Evolutionary conservation across 2,797 vertebrate genomes (phyloP).

Genomic region (Ctenopoma multispine): DNA sequence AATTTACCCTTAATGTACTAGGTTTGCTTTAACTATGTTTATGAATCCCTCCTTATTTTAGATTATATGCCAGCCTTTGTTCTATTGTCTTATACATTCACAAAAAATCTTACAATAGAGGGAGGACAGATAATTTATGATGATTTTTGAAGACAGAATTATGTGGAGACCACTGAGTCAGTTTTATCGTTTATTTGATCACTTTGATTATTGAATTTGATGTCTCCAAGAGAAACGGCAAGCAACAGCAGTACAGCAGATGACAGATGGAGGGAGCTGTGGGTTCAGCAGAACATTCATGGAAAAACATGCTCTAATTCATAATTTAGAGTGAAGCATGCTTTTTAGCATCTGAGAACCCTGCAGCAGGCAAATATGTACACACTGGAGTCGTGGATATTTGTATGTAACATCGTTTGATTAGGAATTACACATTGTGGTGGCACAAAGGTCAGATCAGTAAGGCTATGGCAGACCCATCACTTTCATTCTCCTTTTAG

Average conservation of each 20-base stretch:
- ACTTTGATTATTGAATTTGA: too few relatives aligned
- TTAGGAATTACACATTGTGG: too few relatives aligned
- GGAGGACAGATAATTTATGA: conserved; percentile 7
- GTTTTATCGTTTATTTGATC: too few relatives aligned
- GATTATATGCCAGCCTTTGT: conserved; percentile 31
- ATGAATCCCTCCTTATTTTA: conserved; percentile 28
- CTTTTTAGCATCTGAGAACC: not conserved
- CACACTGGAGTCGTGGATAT: too few relatives aligned
- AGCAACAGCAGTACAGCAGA: too few relatives aligned
- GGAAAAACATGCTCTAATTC: not conserved
- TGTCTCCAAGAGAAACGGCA: not conserved
- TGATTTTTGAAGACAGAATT: conserved; percentile 6
- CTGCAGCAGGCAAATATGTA: too few relatives aligned
- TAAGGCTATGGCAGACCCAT: too few relatives aligned
- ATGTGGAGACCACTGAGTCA: conserved; percentile 33
- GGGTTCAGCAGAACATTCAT: not conserved
- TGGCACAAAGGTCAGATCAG: too few relatives aligned
- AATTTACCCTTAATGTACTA: conserved; percentile 23
- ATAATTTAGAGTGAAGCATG: not conserved
- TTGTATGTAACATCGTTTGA: too few relatives aligned
- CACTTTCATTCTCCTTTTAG: too few relatives aligned
- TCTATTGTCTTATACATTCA: conserved; percentile 38
- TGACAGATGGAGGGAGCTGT: not conserved
- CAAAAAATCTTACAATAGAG: conserved; percentile 12
- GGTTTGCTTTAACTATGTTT: conserved; percentile 34